A percentile compares a stretch with the other conserved stretches of the same genome.
These are phyloP conservation scores for Hesperophylax magnus DNA, from an alignment of 1,140 invertebrate genomes.

Conservation along the genomic window DNA sequence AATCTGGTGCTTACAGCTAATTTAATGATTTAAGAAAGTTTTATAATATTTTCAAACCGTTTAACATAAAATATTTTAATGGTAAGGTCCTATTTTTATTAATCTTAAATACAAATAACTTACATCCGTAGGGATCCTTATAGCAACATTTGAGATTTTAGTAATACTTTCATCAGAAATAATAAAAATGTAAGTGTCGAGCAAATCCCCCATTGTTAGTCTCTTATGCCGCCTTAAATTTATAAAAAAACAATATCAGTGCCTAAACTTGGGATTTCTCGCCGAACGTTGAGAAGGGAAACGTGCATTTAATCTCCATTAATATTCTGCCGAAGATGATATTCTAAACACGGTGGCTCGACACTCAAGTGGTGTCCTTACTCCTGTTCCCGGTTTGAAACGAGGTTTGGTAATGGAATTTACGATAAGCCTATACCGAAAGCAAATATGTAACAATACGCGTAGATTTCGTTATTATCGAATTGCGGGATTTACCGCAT, in stretches of 20 bases:
- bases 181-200: no score
- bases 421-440: slow-evolving; percentile 51
- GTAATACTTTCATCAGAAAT: no score
- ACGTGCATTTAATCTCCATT: slow-evolving; percentile 57
- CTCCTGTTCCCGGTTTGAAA: slow-evolving; percentile 32
- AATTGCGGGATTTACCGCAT: slow-evolving; percentile 5
- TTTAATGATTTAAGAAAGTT: no score
- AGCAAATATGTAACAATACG: slow-evolving; percentile 42
- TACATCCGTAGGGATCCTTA: no score
- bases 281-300: not conserved
- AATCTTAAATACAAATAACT: no score
- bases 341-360: slow-evolving; percentile 51
- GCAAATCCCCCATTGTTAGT: no score
- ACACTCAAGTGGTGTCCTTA: slow-evolving; percentile 47
- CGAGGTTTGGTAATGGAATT: slow-evolving; percentile 54
- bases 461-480: not conserved
- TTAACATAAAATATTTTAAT: no score
- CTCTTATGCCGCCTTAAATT: no score
- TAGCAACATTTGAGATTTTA: no score
- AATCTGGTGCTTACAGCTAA: no score
- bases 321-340: slow-evolving; percentile 51
- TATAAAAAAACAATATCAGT: not conserved
- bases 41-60: no score
- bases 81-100: no score
- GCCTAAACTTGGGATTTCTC: not conserved